These are phyloP conservation scores for Pocillopora verrucosa DNA, from an alignment of 64 coral and sea anemone species.

Conservation along the genomic window DNA sequence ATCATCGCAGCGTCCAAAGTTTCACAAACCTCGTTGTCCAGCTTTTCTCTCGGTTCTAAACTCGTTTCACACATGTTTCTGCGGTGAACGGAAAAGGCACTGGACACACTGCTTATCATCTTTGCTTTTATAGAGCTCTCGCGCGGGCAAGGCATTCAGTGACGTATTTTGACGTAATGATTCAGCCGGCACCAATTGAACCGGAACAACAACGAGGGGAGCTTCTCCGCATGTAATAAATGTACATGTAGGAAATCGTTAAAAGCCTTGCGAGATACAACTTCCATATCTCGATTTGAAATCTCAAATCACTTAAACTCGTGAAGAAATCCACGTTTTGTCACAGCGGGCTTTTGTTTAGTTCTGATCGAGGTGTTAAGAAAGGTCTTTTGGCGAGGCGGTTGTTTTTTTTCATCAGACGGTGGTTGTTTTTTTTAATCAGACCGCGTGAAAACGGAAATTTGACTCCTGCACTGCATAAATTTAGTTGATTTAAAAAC, in stretches of 20 bases:
- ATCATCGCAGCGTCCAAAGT: slow-evolving; percentile 18
- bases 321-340: neutral
- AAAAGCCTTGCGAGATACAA: neutral
- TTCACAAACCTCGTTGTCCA: neutral
- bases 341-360: neutral
- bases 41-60: neutral
- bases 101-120: neutral
- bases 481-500: neutral
- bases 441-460: neutral
- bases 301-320: neutral
- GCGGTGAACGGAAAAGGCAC: neutral
- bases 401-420: neutral
- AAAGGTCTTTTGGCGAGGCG: neutral
- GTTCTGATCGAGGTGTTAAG: neutral
- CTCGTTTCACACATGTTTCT: slow-evolving; percentile 1
- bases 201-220: neutral
- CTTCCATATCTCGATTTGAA: neutral
- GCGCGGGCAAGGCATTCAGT: neutral
- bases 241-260: neutral
- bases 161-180: neutral
- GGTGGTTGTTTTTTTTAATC: no score
- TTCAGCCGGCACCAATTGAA: neutral
- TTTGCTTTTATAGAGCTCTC: neutral
- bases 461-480: neutral
- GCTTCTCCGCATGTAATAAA: neutral